Evolutionary conservation across 2,113 vertebrate genomes (phyloP).

Genomic region (Eubucco bourcierii): DNA sequence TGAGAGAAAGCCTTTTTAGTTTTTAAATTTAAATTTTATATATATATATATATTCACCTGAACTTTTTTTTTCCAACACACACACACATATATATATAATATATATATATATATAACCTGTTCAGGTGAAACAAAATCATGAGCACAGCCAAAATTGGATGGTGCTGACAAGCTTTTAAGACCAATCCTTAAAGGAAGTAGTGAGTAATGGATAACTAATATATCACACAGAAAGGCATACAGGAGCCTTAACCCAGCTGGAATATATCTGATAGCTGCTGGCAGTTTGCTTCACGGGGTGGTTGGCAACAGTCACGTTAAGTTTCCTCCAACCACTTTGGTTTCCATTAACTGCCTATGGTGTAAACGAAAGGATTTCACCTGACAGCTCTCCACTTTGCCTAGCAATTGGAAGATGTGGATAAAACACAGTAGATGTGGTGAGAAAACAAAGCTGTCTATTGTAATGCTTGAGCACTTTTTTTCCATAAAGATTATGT

Average conservation of each 20-base stretch:
- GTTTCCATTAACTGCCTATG: background rate
- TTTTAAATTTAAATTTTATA: background rate
- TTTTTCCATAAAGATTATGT: background rate
- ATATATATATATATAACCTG: background rate
- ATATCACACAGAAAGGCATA: background rate
- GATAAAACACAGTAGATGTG: background rate
- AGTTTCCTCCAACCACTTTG: background rate
- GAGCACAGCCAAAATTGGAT: background rate
- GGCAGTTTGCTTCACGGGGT: background rate
- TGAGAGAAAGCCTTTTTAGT: background rate
- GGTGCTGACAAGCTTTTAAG: background rate
- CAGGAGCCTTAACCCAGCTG: background rate
- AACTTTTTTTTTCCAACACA: too few relatives aligned
- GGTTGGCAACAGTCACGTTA: background rate
- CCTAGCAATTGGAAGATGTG: background rate
- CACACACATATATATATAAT: too few relatives aligned
- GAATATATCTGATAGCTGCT: background rate
- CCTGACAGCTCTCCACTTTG: background rate
- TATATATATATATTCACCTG: background rate
- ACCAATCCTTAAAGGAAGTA: background rate
- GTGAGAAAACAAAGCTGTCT: background rate
- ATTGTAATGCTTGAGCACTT: background rate
- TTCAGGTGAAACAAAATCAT: background rate
- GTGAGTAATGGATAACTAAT: background rate
- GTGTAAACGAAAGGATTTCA: background rate